Evolutionary conservation across 2,113 vertebrate genomes (phyloP).

Genomic region (Crypturellus undulatus): DNA sequence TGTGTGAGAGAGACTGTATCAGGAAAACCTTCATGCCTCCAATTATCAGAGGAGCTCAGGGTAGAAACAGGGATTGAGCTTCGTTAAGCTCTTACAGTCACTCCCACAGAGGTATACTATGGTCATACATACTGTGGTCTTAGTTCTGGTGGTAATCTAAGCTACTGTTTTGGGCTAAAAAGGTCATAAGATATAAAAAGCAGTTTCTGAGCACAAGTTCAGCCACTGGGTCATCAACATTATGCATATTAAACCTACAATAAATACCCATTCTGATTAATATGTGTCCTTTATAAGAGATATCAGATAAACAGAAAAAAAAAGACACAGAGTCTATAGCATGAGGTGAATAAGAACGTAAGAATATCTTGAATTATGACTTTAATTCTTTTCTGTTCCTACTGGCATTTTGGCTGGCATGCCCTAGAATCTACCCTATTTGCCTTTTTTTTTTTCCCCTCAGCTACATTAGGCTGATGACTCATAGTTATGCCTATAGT

Average conservation of each 20-base stretch:
- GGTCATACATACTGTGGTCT: neutral
- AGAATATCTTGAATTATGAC: neutral
- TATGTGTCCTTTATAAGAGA: neutral
- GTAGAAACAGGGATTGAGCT: neutral
- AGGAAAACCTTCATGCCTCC: neutral
- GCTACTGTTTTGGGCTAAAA: neutral
- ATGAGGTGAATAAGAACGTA: neutral
- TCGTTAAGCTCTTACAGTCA: neutral
- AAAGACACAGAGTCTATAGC: neutral
- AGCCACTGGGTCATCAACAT: neutral
- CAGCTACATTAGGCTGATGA: neutral
- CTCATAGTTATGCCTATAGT: neutral
- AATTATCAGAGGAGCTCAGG: neutral
- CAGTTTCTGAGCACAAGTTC: neutral
- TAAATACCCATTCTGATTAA: neutral
- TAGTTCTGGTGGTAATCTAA: neutral
- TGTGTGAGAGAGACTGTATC: neutral
- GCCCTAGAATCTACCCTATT: neutral
- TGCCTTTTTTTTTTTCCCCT: neutral
- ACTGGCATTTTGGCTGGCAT: neutral
- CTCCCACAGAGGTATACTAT: neutral
- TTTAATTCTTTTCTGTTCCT: neutral
- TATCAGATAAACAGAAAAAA: too few relatives aligned
- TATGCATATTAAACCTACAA: neutral
- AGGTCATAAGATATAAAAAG: neutral